These are phyloP conservation scores for Sepioteuthis lessoniana DNA, from an alignment of 2,888 invertebrate genomes.

Conservation along the genomic window DNA sequence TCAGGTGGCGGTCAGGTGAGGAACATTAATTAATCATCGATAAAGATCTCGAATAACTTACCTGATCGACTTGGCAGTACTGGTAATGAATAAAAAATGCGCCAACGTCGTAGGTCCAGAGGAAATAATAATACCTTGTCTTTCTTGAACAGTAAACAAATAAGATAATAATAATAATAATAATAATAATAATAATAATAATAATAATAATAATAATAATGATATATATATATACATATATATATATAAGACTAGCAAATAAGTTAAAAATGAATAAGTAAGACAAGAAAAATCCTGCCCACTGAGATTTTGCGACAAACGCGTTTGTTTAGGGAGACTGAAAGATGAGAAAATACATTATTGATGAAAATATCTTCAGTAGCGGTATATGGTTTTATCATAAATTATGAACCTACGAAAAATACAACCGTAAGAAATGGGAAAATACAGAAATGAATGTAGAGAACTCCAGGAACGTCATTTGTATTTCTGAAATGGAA, in stretches of 20 bases:
- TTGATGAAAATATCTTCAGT: neutral
- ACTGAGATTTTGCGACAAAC: neutral
- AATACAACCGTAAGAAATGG: neutral
- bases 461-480: neutral
- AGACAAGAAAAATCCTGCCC: neutral
- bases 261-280: too few species aligned
- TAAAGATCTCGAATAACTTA: too few species aligned
- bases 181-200: neutral
- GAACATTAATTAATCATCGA: neutral
- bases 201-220: neutral
- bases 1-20: neutral
- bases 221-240: too few species aligned
- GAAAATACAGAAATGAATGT: neutral
- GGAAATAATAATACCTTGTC: neutral
- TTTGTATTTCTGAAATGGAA: neutral
- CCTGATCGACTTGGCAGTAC: neutral
- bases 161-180: neutral
- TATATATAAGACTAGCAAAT: too few species aligned
- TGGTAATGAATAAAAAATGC: neutral
- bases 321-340: neutral
- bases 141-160: neutral
- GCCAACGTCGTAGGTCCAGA: neutral
- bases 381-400: neutral
- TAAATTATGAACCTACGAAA: neutral
- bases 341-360: neutral